Conservation (phyloP, 2,797 vertebrate species). For the Eidolon dupreanum region DNA sequence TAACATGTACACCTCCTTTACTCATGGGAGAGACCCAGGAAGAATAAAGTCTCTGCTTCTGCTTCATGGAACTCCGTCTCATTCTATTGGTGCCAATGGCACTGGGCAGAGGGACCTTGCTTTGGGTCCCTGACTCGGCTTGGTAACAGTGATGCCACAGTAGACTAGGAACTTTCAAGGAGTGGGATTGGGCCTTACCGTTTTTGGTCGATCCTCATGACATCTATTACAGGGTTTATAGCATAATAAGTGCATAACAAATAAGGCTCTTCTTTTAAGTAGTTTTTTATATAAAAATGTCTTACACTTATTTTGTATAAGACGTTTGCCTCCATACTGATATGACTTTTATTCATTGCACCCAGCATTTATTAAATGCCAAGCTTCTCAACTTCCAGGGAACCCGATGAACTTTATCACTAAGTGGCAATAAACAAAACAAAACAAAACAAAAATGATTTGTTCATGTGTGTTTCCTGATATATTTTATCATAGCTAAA, state of each 20-base stretch:
- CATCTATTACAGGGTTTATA: not conserved
- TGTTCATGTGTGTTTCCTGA: not conserved
- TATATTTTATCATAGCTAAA: slow-evolving; percentile 1
- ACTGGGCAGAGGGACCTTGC: not conserved
- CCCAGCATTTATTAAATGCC: not conserved
- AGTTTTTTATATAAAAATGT: not conserved
- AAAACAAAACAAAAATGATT: not conserved
- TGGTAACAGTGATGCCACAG: not conserved
- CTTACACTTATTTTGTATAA: not conserved
- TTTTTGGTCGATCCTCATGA: not conserved
- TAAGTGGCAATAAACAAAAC: not conserved
- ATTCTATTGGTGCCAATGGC: not conserved
- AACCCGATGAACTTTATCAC: not conserved
- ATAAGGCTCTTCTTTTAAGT: not conserved
- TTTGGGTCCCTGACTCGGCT: not conserved
- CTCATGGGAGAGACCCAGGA: not conserved
- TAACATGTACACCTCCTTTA: not conserved
- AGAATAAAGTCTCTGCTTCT: not conserved
- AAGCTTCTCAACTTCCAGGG: not conserved
- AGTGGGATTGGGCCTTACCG: not conserved
- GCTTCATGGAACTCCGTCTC: not conserved
- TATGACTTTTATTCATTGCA: not conserved
- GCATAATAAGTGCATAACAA: not conserved
- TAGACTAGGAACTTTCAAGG: not conserved
- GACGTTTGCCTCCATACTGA: not conserved